These are phyloP conservation scores for Enhydra lutris DNA, from an alignment of 2,113 vertebrate genomes.

Conservation along the genomic window DNA sequence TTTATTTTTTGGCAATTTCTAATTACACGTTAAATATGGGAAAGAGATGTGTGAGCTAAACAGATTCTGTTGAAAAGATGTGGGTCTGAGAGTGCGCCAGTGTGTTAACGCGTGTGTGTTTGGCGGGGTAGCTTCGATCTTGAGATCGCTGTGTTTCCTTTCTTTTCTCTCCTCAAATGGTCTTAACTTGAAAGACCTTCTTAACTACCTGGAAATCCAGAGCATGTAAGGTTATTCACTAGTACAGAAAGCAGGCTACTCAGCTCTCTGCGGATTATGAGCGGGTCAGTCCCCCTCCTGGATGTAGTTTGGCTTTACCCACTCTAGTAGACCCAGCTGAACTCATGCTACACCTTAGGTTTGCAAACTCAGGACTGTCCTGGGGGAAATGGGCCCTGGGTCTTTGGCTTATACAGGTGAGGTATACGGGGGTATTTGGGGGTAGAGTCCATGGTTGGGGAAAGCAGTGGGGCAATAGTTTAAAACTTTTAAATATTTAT, in stretches of 20 bases:
- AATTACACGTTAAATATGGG: not conserved
- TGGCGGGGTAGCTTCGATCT: not conserved
- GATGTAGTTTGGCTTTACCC: not conserved
- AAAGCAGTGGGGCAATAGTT: not conserved
- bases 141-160: not conserved
- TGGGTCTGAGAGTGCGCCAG: not conserved
- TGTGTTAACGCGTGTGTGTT: not conserved
- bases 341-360: not conserved
- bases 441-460: accelerated
- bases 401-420: not conserved
- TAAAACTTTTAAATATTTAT: not conserved
- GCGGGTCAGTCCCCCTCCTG: not conserved
- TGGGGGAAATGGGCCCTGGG: not conserved
- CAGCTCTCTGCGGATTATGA: not conserved
- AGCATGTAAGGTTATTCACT: not conserved
- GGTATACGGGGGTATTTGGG: accelerated
- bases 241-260: not conserved
- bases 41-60: not conserved
- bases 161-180: not conserved
- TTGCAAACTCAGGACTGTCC: not conserved
- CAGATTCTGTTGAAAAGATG: not conserved
- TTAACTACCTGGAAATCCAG: not conserved
- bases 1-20: not conserved
- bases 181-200: not conserved
- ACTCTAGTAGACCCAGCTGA: not conserved